Conservation (phyloP, 2,888 invertebrate genomes). For the Pyrrhia umbra region DNA sequence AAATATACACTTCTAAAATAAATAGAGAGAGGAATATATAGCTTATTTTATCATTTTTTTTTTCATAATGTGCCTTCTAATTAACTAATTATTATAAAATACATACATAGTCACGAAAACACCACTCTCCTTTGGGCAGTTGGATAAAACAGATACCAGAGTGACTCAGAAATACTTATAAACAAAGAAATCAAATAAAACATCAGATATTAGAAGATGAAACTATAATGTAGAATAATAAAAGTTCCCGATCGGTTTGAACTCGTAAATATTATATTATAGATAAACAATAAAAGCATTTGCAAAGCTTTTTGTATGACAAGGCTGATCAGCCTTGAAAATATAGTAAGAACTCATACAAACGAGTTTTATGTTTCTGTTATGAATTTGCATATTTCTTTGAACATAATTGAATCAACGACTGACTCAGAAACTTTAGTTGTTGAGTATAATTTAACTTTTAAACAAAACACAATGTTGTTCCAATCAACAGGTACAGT, state of each 20-base stretch:
- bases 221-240: conserved; percentile 9
- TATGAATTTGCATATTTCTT: conserved; percentile 13
- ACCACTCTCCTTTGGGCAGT: no score
- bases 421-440: conserved; percentile 21
- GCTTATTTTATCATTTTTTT: no score
- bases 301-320: conserved; percentile 1
- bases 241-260: neutral
- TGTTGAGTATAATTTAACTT: neutral
- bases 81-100: no score
- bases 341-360: neutral
- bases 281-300: conserved; percentile 28
- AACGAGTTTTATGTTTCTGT: neutral
- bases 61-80: no score
- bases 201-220: neutral
- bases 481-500: conserved; percentile 35
- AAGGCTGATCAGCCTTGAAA: neutral
- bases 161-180: no score
- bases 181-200: no score
- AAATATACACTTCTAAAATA: no score
- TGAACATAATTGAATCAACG: conserved; percentile 25
- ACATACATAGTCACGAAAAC: no score
- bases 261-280: conserved; percentile 16
- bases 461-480: conserved; percentile 37
- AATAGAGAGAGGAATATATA: no score
- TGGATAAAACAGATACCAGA: no score